These are phyloP conservation scores for Thymallus thymallus DNA, from an alignment of 2,113 vertebrate genomes.

Conservation along the genomic window DNA sequence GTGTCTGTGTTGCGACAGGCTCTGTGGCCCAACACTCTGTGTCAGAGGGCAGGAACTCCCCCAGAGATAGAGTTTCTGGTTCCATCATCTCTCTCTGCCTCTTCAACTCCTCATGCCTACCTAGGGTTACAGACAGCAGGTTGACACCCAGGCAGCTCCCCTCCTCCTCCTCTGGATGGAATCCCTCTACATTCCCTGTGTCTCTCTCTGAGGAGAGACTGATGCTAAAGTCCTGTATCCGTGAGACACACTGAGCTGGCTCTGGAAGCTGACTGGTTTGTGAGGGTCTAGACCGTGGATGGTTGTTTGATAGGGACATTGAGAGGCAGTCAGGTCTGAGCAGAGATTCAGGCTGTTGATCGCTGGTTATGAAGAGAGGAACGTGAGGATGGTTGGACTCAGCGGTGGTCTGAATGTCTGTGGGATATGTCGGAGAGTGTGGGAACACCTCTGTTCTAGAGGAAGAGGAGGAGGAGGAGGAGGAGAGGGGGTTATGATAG, in stretches of 20 bases:
- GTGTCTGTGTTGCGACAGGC: too few relatives aligned
- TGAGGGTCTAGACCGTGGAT: background rate
- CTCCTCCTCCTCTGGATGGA: background rate
- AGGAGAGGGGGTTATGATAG: background rate
- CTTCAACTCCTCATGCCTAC: too few relatives aligned
- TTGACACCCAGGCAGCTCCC: background rate
- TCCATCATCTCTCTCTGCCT: too few relatives aligned
- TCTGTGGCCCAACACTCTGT: too few relatives aligned
- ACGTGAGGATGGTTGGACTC: background rate
- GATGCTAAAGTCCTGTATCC: background rate
- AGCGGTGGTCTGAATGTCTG: background rate
- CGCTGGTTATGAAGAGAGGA: background rate
- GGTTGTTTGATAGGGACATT: background rate
- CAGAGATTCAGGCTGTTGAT: background rate
- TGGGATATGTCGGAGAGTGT: background rate
- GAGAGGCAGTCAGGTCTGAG: background rate
- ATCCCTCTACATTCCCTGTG: background rate
- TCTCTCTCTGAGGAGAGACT: background rate
- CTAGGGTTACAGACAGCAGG: too few relatives aligned
- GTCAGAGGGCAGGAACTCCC: too few relatives aligned
- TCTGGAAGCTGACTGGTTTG: background rate
- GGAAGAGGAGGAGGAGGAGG: constrained; percentile 10
- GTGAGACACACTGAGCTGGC: background rate
- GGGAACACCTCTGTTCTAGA: background rate
- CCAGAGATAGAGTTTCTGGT: too few relatives aligned